Evolutionary conservation across 2,113 vertebrate species (phyloP).

Genomic region (Calyptomena viridis): DNA sequence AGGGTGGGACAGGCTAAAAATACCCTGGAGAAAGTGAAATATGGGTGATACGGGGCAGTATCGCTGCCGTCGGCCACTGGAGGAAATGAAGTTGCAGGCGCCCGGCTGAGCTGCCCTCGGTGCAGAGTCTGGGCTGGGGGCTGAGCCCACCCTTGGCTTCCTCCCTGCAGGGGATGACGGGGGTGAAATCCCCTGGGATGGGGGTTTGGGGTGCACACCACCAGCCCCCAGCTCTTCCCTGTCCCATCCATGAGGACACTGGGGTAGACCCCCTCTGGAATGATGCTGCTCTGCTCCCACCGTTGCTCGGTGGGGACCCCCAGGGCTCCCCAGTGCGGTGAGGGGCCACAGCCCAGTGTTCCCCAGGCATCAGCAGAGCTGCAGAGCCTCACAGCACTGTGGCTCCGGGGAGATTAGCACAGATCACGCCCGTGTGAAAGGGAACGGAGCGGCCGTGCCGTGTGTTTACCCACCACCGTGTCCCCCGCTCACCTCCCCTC

Average conservation of each 20-base stretch:
- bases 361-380: not conserved
- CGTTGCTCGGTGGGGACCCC: fast-evolving
- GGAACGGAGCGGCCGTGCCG: not conserved
- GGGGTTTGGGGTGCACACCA: not conserved
- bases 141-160: not conserved
- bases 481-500: not conserved
- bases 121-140: not conserved
- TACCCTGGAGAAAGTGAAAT: slow-evolving; percentile 51
- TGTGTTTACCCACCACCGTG: not conserved
- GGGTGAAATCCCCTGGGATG: not conserved
- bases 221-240: not conserved
- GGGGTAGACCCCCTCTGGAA: no score
- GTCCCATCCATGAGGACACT: not conserved
- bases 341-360: not conserved
- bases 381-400: not conserved
- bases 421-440: not conserved
- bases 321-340: not conserved
- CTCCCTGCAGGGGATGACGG: not conserved
- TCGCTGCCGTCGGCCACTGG: not conserved
- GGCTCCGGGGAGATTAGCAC: not conserved
- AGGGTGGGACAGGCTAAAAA: slow-evolving; percentile 60
- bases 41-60: slow-evolving; percentile 25
- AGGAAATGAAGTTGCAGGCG: slow-evolving; percentile 46
- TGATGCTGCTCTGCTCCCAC: not conserved
- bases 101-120: not conserved